Conservation (phyloP, 1,140 invertebrate genomes). For the Ylistrum balloti region DNA sequence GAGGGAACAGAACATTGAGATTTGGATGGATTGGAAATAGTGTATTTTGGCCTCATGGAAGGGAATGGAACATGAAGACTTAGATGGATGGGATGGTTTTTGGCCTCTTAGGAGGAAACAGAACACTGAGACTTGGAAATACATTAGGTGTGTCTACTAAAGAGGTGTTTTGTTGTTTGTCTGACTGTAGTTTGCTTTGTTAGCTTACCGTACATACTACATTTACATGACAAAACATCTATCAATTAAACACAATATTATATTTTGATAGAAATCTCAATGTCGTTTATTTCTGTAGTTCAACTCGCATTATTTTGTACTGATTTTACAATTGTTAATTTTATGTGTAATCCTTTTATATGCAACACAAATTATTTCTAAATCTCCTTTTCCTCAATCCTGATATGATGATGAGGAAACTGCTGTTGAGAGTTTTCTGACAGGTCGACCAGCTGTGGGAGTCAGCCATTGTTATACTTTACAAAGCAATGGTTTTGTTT, state of each 20-base stretch:
- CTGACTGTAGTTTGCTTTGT: neutral
- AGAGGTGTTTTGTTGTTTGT: neutral
- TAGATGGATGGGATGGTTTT: too few species aligned
- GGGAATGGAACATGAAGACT: too few species aligned
- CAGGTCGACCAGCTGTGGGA: neutral
- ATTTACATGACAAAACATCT: too few species aligned
- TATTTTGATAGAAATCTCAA: too few species aligned
- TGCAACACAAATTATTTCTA: too few species aligned
- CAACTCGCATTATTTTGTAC: too few species aligned
- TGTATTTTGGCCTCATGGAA: too few species aligned
- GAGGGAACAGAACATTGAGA: neutral
- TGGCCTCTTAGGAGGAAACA: too few species aligned
- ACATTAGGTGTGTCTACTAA: slow-evolving; percentile 34
- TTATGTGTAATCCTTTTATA: neutral
- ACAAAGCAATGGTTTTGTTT: neutral
- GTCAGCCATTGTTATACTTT: slow-evolving; percentile 31
- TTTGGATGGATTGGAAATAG: neutral
- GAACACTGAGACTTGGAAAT: neutral
- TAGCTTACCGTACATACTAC: neutral
- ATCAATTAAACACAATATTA: too few species aligned
- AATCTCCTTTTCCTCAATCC: neutral
- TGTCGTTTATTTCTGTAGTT: too few species aligned
- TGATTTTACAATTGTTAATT: too few species aligned
- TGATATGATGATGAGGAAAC: neutral
- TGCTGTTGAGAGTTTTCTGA: slow-evolving; percentile 4